Evolutionary conservation across 2,113 vertebrate genomes (phyloP), one percentile per base, ranked within the genome.

Genomic region (Craseonycteris thonglongyai): DNA sequence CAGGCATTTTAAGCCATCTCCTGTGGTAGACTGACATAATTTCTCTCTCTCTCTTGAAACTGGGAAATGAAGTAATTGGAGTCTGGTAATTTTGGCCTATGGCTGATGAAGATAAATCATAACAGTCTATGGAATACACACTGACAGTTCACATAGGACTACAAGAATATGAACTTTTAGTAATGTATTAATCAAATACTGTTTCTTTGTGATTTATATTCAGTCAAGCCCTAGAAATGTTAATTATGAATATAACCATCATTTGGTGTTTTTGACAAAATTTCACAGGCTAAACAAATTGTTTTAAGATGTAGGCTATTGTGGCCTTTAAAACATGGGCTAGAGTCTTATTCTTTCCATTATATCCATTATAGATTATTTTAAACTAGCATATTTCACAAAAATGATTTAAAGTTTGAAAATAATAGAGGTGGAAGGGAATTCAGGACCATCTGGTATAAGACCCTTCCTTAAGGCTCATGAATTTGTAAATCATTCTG

Each of bases 101-200:
- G 98, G 98, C 97, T 98, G 98, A 98, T 98, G 96, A 98, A 98
- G 98, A 98, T 98, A 98, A 99, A 98, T 98, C 98, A 97, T 98
- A 97, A 98, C 13, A 18, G 98, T 97, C 96, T 97, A 56, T 97
- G 93, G 96, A 98, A 97, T 96, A 91, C 90, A 97, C 91, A 96
- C 78, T 98, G 97, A 97, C 97, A 98, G 95, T 98, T 92, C 95
- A 96, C 97, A 98, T 90, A 97, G 96, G 96, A 85, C 94, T 97
- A 47, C 84, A 95, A 95, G 94, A 97, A 97, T 22, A 47, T 94
- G 95, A 96, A 96, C 94, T 97, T 96, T 96, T 92, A 75, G 78
- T 95, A 94, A 98, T 96, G 83, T 84, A 97, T 97, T 98, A 97
- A 97, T 98, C 96, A 98, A 96, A 97, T 98, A 96, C 95, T 97